Evolutionary conservation across 2,888 invertebrate species (phyloP), one percentile per base, ranked within the genome.

Genomic region (Thalpophila matura): DNA sequence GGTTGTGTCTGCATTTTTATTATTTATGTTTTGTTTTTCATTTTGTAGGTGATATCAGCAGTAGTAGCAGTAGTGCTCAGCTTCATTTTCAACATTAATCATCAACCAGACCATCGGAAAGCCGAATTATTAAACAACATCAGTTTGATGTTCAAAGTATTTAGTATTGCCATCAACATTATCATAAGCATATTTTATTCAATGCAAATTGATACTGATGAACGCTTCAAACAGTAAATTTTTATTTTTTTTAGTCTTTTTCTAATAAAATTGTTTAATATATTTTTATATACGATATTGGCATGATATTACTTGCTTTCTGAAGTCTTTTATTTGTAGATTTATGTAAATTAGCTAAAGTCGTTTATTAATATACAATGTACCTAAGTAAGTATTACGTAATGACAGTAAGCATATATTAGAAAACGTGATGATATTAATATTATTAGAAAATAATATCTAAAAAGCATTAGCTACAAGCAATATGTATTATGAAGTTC

Each of bases 71-170:
- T 96, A 42, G 84, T 96, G 43, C 93, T 97, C 68, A 96, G 96
- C 76, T 91, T 95, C 49, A 92, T 95, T 68, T 92, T 95, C 81
- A 95, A 97, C 88, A 96, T 97, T 77, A 97, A 97, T 88, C 95
- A 96, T 66, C 91, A 94, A 63, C 90, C 93, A 12, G 95, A 96
- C 63, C 96, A 95, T 47, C 90, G 92, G n/a, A 94, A 90, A 68
- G 96, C 96, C 0, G 95, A 96, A 74, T 86, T 94, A 51, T 90
- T 96, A 65, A 97, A 97, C 85, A 96, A 97, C 80, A 86, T 95
- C 12, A 95, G 95, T 71, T 88, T 97, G 49, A 87, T 93, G 22
- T 89, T 96, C 68, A 96, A 96, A 90, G 88, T 96, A 27, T 60
- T 96, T 6, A 95, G 96, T 65, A 96, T 96, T 64, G 93, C 95